These are phyloP conservation scores for Drosophila diplacantha DNA, from an alignment of 2,888 invertebrate genomes.

Conservation along the genomic window DNA sequence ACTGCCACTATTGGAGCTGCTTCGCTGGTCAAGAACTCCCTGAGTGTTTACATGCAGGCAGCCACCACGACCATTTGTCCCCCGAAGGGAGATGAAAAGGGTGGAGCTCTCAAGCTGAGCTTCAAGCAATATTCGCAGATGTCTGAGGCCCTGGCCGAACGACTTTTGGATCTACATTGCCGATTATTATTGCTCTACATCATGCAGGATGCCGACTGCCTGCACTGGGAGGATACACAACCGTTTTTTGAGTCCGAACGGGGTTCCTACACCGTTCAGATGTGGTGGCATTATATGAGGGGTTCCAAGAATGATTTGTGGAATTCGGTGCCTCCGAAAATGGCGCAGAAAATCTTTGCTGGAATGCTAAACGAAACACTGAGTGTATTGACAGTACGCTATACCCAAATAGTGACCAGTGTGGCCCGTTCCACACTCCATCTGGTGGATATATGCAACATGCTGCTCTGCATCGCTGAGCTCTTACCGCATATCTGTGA, in stretches of 20 bases:
- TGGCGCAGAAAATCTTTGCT: constrained; percentile 90
- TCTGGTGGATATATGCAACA: constrained; percentile 86
- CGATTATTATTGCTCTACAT: constrained; percentile 88
- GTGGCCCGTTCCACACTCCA: constrained; percentile 80
- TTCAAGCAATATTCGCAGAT: constrained; percentile 89
- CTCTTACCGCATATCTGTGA: constrained; percentile 84
- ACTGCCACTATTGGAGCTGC: constrained; percentile 90
- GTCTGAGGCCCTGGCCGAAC: constrained; percentile 90
- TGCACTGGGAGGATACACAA: constrained; percentile 84
- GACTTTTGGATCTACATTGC: constrained; percentile 88
- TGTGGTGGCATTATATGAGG: constrained; percentile 92
- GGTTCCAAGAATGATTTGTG: constrained; percentile 89
- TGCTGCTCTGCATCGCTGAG: constrained; percentile 86
- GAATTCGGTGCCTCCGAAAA: constrained; percentile 92
- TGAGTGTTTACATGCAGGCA: constrained; percentile 86
- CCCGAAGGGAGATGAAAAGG: constrained; percentile 77
- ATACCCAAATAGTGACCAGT: constrained; percentile 86
- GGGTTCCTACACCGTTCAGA: constrained; percentile 89
- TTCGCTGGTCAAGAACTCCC: constrained; percentile 86
- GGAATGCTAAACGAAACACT: constrained; percentile 92
- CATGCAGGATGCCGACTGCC: constrained; percentile 88
- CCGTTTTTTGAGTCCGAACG: constrained; percentile 85
- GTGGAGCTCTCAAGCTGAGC: constrained; percentile 75
- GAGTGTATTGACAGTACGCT: constrained; percentile 87
- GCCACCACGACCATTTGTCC: constrained; percentile 75